Conservation (phyloP, 2,888 invertebrate genomes). For the Julus scandinavius region DNA sequence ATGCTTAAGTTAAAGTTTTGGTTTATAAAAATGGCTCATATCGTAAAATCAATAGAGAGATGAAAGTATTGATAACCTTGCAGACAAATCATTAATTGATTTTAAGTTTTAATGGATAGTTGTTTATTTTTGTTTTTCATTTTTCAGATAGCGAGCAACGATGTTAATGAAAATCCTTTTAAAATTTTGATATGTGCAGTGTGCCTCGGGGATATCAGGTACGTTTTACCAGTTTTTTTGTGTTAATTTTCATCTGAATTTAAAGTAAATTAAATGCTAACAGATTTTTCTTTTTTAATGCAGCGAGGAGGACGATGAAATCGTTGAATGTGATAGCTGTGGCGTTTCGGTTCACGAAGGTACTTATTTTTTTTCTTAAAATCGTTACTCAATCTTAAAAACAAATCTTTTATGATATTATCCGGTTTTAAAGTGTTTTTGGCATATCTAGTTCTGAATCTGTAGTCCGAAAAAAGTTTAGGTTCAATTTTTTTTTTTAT, state of each 20-base stretch:
- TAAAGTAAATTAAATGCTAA: constrained; percentile 53
- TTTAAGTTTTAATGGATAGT: no score
- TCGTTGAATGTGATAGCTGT: constrained; percentile 97
- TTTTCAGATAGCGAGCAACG: constrained; percentile 59
- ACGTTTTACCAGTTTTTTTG: no score
- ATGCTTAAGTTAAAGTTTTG: no score
- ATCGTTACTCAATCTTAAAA: not conserved
- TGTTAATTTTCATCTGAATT: no score
- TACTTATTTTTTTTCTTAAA: constrained; percentile 62
- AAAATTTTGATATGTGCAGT: constrained; percentile 87
- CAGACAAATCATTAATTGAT: no score
- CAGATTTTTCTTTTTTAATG: constrained; percentile 63
- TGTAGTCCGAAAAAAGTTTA: no score
- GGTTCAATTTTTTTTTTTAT: no score
- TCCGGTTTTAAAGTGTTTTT: not conserved
- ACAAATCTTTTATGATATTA: constrained; percentile 44
- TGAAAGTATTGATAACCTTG: no score
- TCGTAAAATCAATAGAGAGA: no score
- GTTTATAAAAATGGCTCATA: no score
- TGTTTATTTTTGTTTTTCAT: constrained; percentile 6
- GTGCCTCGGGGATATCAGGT: constrained; percentile 82
- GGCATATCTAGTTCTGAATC: no score
- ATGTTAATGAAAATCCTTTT: constrained; percentile 60
- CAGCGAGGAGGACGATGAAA: constrained; percentile 93
- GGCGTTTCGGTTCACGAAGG: constrained; percentile 97